Evolutionary conservation across 2,113 vertebrate genomes (phyloP).

Genomic region (Seriola aureovittata): DNA sequence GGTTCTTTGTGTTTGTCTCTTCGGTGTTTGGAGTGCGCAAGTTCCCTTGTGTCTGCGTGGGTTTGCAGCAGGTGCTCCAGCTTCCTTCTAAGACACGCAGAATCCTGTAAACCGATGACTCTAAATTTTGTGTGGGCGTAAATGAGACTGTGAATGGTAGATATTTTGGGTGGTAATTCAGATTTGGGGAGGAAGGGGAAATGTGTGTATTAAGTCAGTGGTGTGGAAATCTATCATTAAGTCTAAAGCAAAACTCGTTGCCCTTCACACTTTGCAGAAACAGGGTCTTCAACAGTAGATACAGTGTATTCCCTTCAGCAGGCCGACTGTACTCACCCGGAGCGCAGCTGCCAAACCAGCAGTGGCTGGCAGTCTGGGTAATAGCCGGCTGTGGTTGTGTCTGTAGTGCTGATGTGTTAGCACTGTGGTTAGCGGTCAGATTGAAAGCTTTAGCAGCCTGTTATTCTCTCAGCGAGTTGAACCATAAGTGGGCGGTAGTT

Average conservation of each 20-base stretch:
- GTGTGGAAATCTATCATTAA: not conserved
- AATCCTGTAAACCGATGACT: not conserved
- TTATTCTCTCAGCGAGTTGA: constrained; percentile 54
- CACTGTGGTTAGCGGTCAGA: constrained; percentile 62
- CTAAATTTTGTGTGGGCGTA: not conserved
- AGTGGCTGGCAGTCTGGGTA: constrained; percentile 50
- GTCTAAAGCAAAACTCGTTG: too few species aligned
- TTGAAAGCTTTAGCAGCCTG: constrained; percentile 48
- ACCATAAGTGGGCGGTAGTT: constrained; percentile 40
- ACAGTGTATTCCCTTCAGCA: not conserved
- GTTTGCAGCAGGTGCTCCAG: not conserved
- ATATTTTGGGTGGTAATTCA: not conserved
- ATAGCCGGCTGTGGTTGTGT: constrained; percentile 53
- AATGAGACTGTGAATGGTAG: not conserved
- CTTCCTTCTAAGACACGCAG: not conserved
- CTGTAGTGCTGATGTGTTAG: constrained; percentile 57
- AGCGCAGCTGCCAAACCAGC: constrained; percentile 62
- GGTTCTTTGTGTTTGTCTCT: not conserved
- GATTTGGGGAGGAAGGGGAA: not conserved
- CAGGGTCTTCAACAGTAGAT: not conserved
- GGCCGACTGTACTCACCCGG: constrained; percentile 19
- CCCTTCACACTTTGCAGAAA: not conserved
- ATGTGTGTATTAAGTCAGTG: not conserved
- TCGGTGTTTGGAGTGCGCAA: not conserved
- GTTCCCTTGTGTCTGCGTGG: not conserved